Conservation (phyloP, 2,113 vertebrate species). For the Gallinago jamesoni region DNA sequence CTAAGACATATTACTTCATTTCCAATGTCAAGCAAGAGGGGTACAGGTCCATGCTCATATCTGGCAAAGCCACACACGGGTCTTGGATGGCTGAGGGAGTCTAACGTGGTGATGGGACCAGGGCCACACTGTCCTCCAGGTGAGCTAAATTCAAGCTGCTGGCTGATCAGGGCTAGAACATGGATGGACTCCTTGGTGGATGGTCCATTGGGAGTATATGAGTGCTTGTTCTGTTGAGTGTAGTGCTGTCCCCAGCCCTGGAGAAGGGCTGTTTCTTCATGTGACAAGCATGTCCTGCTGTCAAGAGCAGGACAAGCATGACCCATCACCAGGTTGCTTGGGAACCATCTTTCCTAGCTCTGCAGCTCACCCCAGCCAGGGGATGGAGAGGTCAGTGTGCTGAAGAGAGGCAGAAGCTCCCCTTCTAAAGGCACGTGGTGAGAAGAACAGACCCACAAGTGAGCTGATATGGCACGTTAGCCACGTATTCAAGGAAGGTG, state of each 20-base stretch:
- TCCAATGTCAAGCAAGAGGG: neutral
- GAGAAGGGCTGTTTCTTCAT: neutral
- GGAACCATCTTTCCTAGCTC: neutral
- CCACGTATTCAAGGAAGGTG: neutral
- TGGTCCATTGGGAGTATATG: neutral
- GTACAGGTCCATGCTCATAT: neutral
- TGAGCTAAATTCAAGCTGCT: neutral
- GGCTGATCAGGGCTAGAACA: neutral
- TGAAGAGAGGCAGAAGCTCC: neutral
- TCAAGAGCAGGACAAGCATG: neutral
- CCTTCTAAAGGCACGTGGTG: accelerated
- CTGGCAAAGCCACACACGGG: neutral
- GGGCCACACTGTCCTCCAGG: neutral
- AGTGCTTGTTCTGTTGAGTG: neutral
- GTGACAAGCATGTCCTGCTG: too few species aligned
- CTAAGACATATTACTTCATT: neutral
- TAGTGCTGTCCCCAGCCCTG: too few species aligned
- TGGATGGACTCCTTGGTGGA: neutral
- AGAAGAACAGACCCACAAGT: accelerated
- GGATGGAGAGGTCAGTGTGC: neutral
- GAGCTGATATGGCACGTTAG: neutral
- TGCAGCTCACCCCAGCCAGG: neutral
- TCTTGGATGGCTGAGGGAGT: neutral
- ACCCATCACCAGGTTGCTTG: neutral
- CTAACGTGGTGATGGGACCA: neutral